Evolutionary conservation across 2,113 vertebrate genomes (phyloP).

Genomic region (Tyto alba): DNA sequence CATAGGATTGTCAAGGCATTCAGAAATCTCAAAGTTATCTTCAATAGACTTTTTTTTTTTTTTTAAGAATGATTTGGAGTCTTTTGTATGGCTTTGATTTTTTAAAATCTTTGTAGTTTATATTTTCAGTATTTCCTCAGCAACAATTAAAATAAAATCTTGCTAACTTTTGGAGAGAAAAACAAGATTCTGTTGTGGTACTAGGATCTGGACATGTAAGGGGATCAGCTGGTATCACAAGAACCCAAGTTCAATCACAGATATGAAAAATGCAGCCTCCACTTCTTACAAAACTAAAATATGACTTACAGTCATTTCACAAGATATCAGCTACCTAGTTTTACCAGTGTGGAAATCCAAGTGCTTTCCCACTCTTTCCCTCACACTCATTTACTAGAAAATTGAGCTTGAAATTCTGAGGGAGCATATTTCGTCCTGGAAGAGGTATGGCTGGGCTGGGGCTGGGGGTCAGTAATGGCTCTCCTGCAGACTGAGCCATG

Average conservation of each 20-base stretch:
- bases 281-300: neutral
- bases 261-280: neutral
- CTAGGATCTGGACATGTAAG: neutral
- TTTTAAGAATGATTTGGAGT: neutral
- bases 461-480: rapidly evolving
- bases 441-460: too few species aligned
- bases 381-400: rapidly evolving
- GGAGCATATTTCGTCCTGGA: rapidly evolving
- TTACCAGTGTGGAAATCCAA: neutral
- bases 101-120: neutral
- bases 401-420: neutral
- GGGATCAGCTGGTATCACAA: rapidly evolving
- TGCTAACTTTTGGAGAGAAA: neutral
- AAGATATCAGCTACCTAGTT: neutral
- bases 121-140: neutral
- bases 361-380: neutral
- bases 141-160: neutral
- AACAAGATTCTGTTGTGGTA: neutral
- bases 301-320: neutral
- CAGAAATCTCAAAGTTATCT: neutral
- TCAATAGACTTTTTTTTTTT: neutral
- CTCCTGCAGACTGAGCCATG: neutral
- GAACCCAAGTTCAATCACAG: neutral
- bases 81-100: neutral
- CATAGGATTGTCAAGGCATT: neutral